Evolutionary conservation across 2,113 vertebrate genomes (phyloP).

Genomic region (Semicossyphus pulcher): DNA sequence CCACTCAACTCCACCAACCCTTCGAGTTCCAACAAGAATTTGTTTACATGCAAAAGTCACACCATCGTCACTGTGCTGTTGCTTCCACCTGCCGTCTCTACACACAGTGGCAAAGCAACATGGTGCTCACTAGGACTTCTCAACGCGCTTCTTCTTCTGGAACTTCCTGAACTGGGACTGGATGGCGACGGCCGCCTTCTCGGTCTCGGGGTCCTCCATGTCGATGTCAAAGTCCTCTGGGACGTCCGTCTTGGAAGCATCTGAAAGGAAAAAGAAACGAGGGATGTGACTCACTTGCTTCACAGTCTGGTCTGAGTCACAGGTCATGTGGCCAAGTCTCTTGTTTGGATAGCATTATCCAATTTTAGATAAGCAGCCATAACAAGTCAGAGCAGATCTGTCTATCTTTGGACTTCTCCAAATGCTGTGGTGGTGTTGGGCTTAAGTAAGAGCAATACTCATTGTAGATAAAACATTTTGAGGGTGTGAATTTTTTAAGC

Average conservation of each 20-base stretch:
- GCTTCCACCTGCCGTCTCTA: constrained; percentile 82
- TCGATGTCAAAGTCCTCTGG: constrained; percentile 98
- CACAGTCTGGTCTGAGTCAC: neutral
- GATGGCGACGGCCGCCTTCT: constrained; percentile 96
- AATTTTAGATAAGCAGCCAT: no score
- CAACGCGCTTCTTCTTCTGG: constrained; percentile 96
- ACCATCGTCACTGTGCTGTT: constrained; percentile 78
- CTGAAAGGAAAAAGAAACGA: constrained; percentile 76
- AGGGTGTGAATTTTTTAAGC: no score
- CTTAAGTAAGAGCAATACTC: neutral
- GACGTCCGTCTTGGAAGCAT: constrained; percentile 91
- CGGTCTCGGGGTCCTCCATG: constrained; percentile 96
- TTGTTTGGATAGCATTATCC: neutral
- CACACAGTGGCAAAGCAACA: constrained; percentile 79
- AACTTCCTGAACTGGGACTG: constrained; percentile 99
- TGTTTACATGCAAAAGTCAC: constrained; percentile 84
- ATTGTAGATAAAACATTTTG: no score
- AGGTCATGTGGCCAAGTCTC: neutral
- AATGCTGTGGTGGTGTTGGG: neutral
- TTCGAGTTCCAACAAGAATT: constrained; percentile 77
- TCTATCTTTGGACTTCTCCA: neutral
- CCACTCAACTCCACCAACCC: constrained; percentile 53
- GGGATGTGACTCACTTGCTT: neutral
- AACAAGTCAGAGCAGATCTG: neutral
- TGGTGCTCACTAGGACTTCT: constrained; percentile 92